These are phyloP conservation scores for Catonia carolina DNA, from an alignment of 2,888 invertebrate species.

Conservation along the genomic window DNA sequence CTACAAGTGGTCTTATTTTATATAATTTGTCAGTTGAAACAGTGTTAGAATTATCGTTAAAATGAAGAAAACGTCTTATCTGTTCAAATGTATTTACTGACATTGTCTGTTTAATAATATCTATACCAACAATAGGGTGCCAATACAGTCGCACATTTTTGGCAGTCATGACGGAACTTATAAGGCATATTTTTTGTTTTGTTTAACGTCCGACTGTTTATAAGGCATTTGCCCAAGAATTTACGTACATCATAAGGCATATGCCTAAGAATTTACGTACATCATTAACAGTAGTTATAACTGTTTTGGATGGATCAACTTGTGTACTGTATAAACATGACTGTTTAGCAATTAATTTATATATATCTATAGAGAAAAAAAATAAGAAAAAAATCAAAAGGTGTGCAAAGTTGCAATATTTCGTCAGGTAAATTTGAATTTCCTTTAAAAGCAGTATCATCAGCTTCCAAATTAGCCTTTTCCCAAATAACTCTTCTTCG, in stretches of 20 bases:
- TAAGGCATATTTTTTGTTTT: no score
- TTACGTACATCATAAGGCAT: no score
- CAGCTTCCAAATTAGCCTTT: slow-evolving; percentile 7
- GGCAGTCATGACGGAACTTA: slow-evolving; percentile 7
- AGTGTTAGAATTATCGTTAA: neutral
- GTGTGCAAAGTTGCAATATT: slow-evolving; percentile 5
- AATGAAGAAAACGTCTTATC: slow-evolving; percentile 9
- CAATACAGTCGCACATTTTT: slow-evolving; percentile 14
- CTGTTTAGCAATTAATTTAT: slow-evolving; percentile 8
- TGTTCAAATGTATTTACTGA: slow-evolving; percentile 8
- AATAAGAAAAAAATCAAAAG: slow-evolving; percentile 6
- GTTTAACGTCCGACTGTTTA: no score
- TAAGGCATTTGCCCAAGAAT: no score
- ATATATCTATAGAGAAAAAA: slow-evolving; percentile 7
- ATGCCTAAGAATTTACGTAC: slow-evolving; percentile 7
- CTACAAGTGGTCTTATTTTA: neutral
- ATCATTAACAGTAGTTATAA: slow-evolving; percentile 2
- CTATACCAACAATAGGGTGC: slow-evolving; percentile 7
- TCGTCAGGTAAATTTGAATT: slow-evolving; percentile 6
- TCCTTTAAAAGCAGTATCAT: slow-evolving; percentile 12
- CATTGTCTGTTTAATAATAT: slow-evolving; percentile 8
- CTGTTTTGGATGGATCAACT: slow-evolving; percentile 11
- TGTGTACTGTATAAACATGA: slow-evolving; percentile 8
- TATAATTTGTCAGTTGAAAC: neutral
- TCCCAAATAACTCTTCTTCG: neutral